Conservation (phyloP, 2,797 vertebrate genomes). For the Gymnocypris eckloni region DNA sequence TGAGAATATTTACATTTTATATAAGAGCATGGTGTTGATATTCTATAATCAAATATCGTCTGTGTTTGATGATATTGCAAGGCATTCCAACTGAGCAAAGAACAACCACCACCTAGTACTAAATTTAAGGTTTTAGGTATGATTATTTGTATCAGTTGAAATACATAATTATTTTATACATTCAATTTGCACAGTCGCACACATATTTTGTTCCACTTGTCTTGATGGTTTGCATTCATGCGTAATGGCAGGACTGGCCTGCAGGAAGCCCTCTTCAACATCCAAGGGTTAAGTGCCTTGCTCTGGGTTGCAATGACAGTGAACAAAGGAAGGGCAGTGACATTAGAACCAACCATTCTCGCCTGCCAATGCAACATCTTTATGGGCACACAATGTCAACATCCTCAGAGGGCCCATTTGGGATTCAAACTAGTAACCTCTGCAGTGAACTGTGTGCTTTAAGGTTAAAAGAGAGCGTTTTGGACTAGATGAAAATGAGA, state of each 20-base stretch:
- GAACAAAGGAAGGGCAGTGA: conserved; percentile 43
- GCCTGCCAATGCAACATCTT: conserved; percentile 37
- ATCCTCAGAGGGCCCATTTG: conserved; percentile 41
- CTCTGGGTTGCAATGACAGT: conserved; percentile 41
- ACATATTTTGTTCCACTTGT: conserved; percentile 19
- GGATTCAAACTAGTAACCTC: conserved; percentile 12
- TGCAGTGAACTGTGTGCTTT: conserved; percentile 5
- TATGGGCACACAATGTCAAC: conserved; percentile 46
- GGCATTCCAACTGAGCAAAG: not conserved
- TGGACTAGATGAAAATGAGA: conserved; percentile 6
- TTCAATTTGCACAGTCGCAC: not conserved
- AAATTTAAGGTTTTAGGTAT: not conserved
- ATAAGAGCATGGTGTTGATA: not conserved
- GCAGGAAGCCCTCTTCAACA: conserved; percentile 40
- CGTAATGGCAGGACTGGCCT: conserved; percentile 15
- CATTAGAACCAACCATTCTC: conserved; percentile 39
- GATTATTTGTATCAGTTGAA: not conserved
- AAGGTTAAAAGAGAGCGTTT: conserved; percentile 10
- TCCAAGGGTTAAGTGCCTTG: conserved; percentile 40
- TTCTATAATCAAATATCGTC: not conserved
- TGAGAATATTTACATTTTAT: not conserved
- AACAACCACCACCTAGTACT: not conserved
- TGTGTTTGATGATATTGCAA: not conserved
- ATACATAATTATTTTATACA: not conserved
- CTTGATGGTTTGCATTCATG: conserved; percentile 24